Conservation (phyloP, 2,113 vertebrate genomes). For the Arenaria interpres region DNA sequence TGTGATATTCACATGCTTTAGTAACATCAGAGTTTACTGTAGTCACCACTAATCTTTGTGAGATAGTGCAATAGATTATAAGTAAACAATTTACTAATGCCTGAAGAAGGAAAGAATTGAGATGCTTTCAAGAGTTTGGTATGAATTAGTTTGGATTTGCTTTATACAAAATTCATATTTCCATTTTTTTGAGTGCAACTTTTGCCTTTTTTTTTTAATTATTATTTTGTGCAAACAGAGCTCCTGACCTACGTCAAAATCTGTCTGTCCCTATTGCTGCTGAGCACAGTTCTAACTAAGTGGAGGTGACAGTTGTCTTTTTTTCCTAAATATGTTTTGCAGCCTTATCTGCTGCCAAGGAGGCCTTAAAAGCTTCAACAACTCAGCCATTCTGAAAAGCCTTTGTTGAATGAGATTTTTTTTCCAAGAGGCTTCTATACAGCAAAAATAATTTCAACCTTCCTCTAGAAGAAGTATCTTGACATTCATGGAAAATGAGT, state of each 20-base stretch:
- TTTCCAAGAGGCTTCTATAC: background rate
- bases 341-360: background rate
- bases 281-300: background rate
- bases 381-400: background rate
- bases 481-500: background rate
- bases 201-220: background rate
- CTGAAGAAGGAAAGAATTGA: background rate
- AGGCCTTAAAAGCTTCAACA: background rate
- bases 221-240: background rate
- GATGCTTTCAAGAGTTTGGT: background rate
- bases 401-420: background rate
- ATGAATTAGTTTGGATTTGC: background rate
- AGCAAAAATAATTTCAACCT: background rate
- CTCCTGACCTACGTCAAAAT: background rate
- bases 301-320: background rate
- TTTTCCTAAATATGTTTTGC: background rate
- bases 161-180: background rate
- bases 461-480: background rate
- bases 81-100: background rate
- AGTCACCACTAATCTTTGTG: background rate
- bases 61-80: background rate
- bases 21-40: background rate
- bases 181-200: background rate
- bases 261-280: background rate
- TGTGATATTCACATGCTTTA: background rate